Percentiles rank a stretch among this genome's conserved stretches.
phyloP scores from a whole-genome alignment of 1,140 invertebrate species.

The Druon quercuslanigerum region DNA sequence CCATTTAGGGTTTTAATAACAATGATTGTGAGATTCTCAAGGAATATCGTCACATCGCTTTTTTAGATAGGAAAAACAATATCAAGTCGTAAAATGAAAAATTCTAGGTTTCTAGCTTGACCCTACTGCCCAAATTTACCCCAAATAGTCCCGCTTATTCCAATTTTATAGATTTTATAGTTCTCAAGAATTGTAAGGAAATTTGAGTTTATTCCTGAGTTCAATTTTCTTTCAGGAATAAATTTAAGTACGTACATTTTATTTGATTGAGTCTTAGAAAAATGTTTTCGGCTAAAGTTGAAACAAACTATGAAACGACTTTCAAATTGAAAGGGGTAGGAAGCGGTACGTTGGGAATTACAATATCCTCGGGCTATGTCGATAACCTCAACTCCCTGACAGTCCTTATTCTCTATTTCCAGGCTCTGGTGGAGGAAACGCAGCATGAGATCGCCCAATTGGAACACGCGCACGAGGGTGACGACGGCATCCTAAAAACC shows the following conservation, averaged over 20 bases:
- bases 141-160: too few species aligned
- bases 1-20: too few species aligned
- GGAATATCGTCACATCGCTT: too few species aligned
- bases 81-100: too few species aligned
- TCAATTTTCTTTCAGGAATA: background rate
- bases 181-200: too few species aligned
- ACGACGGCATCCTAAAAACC: conserved; percentile 79
- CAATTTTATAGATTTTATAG: too few species aligned
- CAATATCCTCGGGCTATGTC: conserved; percentile 29
- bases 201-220: too few species aligned
- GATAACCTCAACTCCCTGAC: conserved; percentile 19
- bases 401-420: conserved; percentile 50
- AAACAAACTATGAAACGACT: conserved; percentile 24
- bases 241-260: background rate
- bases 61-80: too few species aligned
- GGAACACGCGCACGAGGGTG: conserved; percentile 71
- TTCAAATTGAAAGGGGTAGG: conserved; percentile 20
- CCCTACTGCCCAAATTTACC: too few species aligned
- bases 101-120: too few species aligned
- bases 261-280: conserved; percentile 19
- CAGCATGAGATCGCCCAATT: conserved; percentile 85
- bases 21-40: too few species aligned
- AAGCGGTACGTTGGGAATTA: conserved; percentile 14
- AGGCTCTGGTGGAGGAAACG: conserved; percentile 85
- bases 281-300: background rate